Conservation (phyloP, 2,888 invertebrate species). For the Lutraria lutraria region DNA sequence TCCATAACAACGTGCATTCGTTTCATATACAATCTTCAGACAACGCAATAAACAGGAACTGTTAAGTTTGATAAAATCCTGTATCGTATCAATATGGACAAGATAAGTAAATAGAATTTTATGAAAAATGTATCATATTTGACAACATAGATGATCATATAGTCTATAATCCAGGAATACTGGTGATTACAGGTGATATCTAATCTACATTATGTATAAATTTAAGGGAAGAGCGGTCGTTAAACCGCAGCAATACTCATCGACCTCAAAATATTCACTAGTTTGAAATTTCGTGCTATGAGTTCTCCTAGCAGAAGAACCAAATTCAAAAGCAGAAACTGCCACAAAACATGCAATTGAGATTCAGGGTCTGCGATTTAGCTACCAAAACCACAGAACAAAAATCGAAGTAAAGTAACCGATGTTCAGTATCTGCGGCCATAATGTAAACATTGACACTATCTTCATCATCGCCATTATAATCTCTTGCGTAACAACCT, state of each 20-base stretch:
- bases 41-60: too few relatives aligned
- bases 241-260: background rate
- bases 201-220: background rate
- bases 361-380: too few relatives aligned
- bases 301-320: background rate
- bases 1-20: too few relatives aligned
- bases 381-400: too few relatives aligned
- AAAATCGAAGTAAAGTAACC: too few relatives aligned
- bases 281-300: background rate
- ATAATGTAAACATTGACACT: too few relatives aligned
- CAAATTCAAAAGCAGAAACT: too few relatives aligned
- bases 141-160: background rate
- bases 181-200: background rate
- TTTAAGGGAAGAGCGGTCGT: slow-evolving; percentile 3
- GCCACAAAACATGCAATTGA: too few relatives aligned
- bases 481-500: too few relatives aligned
- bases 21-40: too few relatives aligned
- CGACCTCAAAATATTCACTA: background rate
- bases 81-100: background rate
- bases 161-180: background rate
- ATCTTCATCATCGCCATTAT: too few relatives aligned
- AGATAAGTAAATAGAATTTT: background rate
- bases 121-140: slow-evolving; percentile 2
- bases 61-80: background rate
- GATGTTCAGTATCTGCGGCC: too few relatives aligned